Evolutionary conservation across 2,797 vertebrate genomes (phyloP).

Genomic region (Chaenodraco wilsoni): DNA sequence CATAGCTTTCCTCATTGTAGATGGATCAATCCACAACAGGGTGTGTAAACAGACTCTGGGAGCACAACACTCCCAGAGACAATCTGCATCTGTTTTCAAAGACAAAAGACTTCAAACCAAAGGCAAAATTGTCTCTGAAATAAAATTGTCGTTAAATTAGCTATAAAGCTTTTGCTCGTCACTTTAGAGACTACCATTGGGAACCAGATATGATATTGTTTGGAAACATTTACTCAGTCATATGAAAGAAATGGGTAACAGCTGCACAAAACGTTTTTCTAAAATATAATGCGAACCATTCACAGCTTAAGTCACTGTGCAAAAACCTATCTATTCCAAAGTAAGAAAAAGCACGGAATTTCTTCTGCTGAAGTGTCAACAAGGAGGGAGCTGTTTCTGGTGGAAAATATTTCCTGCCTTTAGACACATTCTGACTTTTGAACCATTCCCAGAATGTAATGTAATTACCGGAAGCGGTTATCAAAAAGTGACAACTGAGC

Average conservation of each 20-base stretch:
- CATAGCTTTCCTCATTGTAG: not conserved
- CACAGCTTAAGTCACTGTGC: not conserved
- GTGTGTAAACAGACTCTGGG: not conserved
- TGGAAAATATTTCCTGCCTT: constrained; percentile 3
- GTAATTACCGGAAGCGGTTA: constrained; percentile 30
- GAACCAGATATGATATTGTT: constrained; percentile 1
- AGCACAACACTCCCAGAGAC: not conserved
- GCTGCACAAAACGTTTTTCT: constrained; percentile 3
- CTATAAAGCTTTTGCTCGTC: constrained; percentile 1
- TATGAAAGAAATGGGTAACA: constrained; percentile 11
- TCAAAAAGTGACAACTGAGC: constrained; percentile 13
- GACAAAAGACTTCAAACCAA: not conserved
- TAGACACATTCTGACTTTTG: constrained; percentile 12
- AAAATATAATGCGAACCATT: not conserved
- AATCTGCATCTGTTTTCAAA: constrained; percentile 4
- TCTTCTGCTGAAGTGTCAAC: not conserved
- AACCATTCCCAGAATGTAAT: constrained; percentile 27
- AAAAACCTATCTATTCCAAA: constrained; percentile 1
- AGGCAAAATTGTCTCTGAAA: not conserved
- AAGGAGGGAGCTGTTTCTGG: not conserved
- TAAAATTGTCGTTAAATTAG: not conserved
- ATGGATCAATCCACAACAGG: no score
- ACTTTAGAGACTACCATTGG: not conserved
- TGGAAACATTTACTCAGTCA: constrained; percentile 10
- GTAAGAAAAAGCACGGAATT: not conserved